Percentiles rank a stretch among this genome's conserved stretches.
phyloP scores from a whole-genome alignment of 2,888 invertebrate species.

The Agonopterix arenella region DNA sequence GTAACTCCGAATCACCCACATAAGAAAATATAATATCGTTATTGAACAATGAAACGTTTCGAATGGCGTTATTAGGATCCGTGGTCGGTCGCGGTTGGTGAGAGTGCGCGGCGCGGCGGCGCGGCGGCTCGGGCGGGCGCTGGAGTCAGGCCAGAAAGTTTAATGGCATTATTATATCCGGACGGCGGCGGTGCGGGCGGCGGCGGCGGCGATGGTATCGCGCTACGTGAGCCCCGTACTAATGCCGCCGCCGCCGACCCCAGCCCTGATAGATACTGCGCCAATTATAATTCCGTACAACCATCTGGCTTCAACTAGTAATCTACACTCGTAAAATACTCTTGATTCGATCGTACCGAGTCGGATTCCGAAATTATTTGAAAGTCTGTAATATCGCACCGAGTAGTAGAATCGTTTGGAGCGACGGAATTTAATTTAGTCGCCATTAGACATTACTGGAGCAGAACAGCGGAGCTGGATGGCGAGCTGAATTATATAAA shows the following conservation, averaged over 20 bases:
- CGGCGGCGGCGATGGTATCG: slow-evolving; percentile 7
- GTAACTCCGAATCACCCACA: too few relatives aligned
- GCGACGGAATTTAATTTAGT: too few relatives aligned
- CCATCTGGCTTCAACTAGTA: not conserved
- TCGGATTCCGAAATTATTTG: not conserved
- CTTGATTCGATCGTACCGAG: not conserved
- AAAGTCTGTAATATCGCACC: not conserved
- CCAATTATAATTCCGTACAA: not conserved
- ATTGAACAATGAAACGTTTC: too few relatives aligned
- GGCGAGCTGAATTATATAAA: too few relatives aligned
- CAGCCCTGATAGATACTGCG: not conserved
- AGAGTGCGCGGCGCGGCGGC: not conserved
- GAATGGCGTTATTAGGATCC: too few relatives aligned
- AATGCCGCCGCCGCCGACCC: not conserved
- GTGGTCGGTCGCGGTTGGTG: too few relatives aligned
- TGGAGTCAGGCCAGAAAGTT: slow-evolving; percentile 32
- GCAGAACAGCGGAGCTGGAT: too few relatives aligned
- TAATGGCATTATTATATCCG: slow-evolving; percentile 30
- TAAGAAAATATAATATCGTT: too few relatives aligned
- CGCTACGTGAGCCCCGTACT: slow-evolving; percentile 11
- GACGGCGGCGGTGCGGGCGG: slow-evolving; percentile 5
- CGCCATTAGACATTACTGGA: too few relatives aligned
- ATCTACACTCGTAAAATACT: not conserved
- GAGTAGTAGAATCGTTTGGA: not conserved
- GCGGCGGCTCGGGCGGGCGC: slow-evolving; percentile 8